Evolutionary conservation across 2,888 invertebrate species (phyloP), one percentile per base, ranked within the genome.

Genomic region (Tanytarsus gracilentus): DNA sequence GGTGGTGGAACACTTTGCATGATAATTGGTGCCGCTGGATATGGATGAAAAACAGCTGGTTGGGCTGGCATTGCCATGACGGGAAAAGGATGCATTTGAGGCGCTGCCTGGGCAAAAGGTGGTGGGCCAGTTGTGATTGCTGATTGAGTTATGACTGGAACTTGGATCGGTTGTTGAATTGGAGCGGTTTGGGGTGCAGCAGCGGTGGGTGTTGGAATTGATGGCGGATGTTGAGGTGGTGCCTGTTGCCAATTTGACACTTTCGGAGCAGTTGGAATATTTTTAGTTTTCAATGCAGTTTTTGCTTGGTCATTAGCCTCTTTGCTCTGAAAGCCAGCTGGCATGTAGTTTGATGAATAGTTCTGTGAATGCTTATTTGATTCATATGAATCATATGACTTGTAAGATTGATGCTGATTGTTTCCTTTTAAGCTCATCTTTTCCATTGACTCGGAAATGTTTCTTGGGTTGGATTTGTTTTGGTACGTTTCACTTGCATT

Each of bases 301-400:
- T 74, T 68, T 14, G 74, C 74, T 63, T 71, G 72, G 50, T 74
- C 74, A 63, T 74, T 74, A 2, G 73, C 69, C 62, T 74, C 73
- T 61, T 74, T 74, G 55, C 69, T 71, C 63, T 74, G 74, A 62
- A 74, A 74, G 29, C 74, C 74, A 63, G 73, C 48, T 30, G 30
- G 29, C 1, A 48, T 44, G 48, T 48, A 48, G 11, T 40, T 27
- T 6, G 48, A 16, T 70, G 11, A 74, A 73, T 74, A 63, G 23
- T 25, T 69, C 72, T 65, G 66, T 4, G 75, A 76, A 64, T 76
- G 77, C 62, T 16, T 6, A 21, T 44, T 58, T 18, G 29, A 21
- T 6, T 52, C 52, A 33, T 14, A 33, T 14, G 36, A 8, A 16
- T 53, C 33, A 14, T 55, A 39, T n/a, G 29, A 16, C 4, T 55